Percentiles rank a stretch among this genome's conserved stretches.
phyloP scores from a whole-genome alignment of 2,888 invertebrate genomes.

The Agelastica alni region DNA sequence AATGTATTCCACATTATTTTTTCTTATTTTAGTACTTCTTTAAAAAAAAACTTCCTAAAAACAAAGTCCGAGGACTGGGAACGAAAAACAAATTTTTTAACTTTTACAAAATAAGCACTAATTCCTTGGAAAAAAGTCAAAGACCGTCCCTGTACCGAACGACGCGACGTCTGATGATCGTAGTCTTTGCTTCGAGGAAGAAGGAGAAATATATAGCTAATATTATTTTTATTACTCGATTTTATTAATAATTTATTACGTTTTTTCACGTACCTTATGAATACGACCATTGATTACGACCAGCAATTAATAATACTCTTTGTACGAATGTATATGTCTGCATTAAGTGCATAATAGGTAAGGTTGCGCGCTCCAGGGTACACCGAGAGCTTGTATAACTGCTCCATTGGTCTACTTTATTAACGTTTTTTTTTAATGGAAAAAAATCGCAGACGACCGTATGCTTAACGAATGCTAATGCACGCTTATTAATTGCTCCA shows the following conservation, averaged over 20 bases:
- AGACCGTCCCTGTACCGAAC: neutral
- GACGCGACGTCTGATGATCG: neutral
- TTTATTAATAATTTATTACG: constrained; percentile 34
- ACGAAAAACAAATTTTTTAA: too few relatives aligned
- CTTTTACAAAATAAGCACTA: too few relatives aligned
- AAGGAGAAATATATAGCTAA: constrained; percentile 23
- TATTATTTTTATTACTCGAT: constrained; percentile 30
- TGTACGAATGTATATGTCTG: constrained; percentile 26
- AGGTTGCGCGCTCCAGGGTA: constrained; percentile 6
- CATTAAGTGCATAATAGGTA: constrained; percentile 21
- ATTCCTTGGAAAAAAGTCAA: neutral
- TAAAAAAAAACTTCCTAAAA: too few relatives aligned
- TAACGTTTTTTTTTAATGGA: constrained; percentile 9
- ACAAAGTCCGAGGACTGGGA: too few relatives aligned
- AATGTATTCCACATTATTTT: too few relatives aligned
- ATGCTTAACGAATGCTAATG: too few relatives aligned
- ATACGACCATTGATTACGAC: constrained; percentile 28
- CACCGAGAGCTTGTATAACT: constrained; percentile 11
- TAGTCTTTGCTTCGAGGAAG: constrained; percentile 31
- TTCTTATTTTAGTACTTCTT: too few relatives aligned
- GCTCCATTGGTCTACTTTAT: constrained; percentile 25
- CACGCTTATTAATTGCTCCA: too few relatives aligned
- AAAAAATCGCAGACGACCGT: too few relatives aligned
- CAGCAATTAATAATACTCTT: constrained; percentile 30
- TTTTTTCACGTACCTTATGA: constrained; percentile 34